Base-by-base conservation (phyloP, 2,113 vertebrate species). In the Notothenia rossii region DNA sequence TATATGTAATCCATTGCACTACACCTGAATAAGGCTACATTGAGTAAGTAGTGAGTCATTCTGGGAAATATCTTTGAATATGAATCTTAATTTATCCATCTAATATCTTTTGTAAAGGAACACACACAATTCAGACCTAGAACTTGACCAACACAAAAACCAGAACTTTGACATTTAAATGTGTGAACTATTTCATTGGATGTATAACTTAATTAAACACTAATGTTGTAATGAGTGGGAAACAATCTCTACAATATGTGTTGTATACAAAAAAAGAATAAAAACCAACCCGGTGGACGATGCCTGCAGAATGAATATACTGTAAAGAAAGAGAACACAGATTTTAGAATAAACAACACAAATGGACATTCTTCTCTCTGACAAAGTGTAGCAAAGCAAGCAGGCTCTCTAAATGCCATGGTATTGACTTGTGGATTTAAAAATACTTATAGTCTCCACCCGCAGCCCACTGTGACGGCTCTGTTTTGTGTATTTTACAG, bases 221-320 rank as follows among this genome's bases (percentile, higher is more conserved):
- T 40, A 4, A 12, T 2, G 25, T 20, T 43, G 62, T 15, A 29
- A 40, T 54, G 18, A 66, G 6, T 66, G 15, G 7, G 36, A 40
- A 7, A 40, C 36, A 40, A 40, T 7, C 36, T 40, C 36, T 40
- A 40, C 36, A 40, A 7, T 40, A 7, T 7, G 11, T 10, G 2
- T 9, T 54, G 15, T 22, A 8, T 58, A 17, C 33, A 43, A n/a
- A 50, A 50, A 56, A 36, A n/a, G 60, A 40, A 79, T 74, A n/a
- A 17, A 5, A 10, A 90, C 89, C 22, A 63, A 96, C 95, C 94
- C 95, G 94, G 83, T 96, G 95, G 73, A 96, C 91, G 81, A 96
- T 96, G 40, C 95, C 95, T 70, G 95, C 94, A 72, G 95, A 95
- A 76, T 96, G 95, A 75, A 96, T 96, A 36, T 95, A 96, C 95